Conservation (phyloP, 35 echinoderm and acorn worm species). For the Apostichopus californicus region DNA sequence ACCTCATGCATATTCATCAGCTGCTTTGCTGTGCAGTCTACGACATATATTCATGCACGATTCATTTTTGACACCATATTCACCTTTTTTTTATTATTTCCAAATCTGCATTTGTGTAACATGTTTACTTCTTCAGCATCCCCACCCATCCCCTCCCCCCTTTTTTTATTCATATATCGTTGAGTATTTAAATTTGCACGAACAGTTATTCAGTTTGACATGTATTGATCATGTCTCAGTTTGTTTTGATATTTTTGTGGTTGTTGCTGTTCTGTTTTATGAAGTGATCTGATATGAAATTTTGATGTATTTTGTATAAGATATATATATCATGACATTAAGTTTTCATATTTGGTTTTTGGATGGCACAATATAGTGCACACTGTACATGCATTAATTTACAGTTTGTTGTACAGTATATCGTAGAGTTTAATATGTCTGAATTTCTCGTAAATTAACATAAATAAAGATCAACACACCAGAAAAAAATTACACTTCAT, state of each 20-base stretch:
- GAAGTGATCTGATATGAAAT: not conserved
- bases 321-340: not conserved
- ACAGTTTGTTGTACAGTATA: too few species aligned
- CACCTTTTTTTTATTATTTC: not conserved
- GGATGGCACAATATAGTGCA: not conserved
- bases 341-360: not conserved
- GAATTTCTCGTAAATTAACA: too few species aligned
- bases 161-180: not conserved
- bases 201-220: not conserved
- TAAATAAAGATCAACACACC: too few species aligned
- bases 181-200: not conserved
- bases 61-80: not conserved
- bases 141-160: too few species aligned
- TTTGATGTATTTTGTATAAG: not conserved
- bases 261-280: not conserved
- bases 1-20: not conserved
- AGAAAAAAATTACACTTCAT: too few species aligned
- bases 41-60: not conserved
- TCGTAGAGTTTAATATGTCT: too few species aligned
- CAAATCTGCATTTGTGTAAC: not conserved
- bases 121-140: not conserved
- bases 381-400: too few species aligned
- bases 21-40: not conserved
- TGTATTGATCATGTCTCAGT: not conserved
- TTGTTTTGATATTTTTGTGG: not conserved